These are phyloP conservation scores for Columbina picui DNA, from an alignment of 2,113 vertebrate genomes.

Conservation along the genomic window DNA sequence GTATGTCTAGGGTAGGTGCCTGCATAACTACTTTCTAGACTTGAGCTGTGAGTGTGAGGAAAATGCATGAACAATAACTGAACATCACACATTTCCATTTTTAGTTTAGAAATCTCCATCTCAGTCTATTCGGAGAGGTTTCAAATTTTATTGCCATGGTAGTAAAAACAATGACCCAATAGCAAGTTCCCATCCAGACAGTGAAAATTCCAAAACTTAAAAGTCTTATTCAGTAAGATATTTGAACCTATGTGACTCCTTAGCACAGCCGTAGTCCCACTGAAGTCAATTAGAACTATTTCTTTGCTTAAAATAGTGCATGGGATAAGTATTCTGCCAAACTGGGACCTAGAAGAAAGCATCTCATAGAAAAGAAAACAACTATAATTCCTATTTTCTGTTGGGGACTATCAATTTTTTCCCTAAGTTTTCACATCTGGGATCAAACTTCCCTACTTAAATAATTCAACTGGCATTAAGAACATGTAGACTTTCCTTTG, in stretches of 20 bases:
- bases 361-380: constrained; percentile 42
- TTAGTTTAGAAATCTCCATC: constrained; percentile 15
- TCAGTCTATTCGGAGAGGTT: background rate
- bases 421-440: constrained; percentile 16
- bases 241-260: constrained; percentile 7
- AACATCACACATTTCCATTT: constrained; percentile 38
- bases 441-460: background rate
- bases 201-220: constrained; percentile 27
- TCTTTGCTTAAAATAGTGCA: background rate
- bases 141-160: constrained; percentile 39
- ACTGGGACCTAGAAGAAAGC: background rate
- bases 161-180: constrained; percentile 38
- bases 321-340: background rate
- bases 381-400: constrained; percentile 22
- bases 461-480: background rate
- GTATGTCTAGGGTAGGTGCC: background rate
- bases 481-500: background rate
- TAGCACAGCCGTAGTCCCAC: background rate
- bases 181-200: constrained; percentile 3
- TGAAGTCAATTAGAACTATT: constrained; percentile 45
- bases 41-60: background rate
- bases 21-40: background rate
- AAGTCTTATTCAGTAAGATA: constrained; percentile 11
- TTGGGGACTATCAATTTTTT: background rate
- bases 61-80: constrained; percentile 41